Conservation (phyloP, 2,888 invertebrate species). For the Synergus laeviventris region DNA sequence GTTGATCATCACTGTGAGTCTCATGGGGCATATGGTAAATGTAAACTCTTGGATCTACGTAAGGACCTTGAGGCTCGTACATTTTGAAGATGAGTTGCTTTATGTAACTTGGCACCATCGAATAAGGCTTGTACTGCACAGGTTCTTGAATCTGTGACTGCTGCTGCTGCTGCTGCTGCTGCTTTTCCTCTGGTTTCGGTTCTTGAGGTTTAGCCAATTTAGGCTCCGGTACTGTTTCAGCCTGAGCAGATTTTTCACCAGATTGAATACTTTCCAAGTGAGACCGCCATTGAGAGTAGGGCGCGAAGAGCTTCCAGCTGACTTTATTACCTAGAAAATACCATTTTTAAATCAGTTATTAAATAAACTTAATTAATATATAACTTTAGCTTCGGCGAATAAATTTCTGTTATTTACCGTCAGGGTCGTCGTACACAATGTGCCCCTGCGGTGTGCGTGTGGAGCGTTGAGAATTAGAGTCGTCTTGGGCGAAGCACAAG, state of each 20-base stretch:
- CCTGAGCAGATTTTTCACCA: slow-evolving; percentile 50
- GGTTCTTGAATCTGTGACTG: slow-evolving; percentile 42
- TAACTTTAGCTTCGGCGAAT: too few species aligned
- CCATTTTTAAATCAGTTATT: not conserved
- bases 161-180: slow-evolving; percentile 34
- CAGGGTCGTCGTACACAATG: slow-evolving; percentile 65
- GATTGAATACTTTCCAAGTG: slow-evolving; percentile 57
- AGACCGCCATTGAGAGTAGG: slow-evolving; percentile 62
- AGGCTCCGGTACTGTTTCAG: slow-evolving; percentile 44
- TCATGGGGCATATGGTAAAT: slow-evolving; percentile 57
- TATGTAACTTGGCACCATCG: slow-evolving; percentile 63
- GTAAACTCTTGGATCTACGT: slow-evolving; percentile 67
- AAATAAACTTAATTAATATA: too few species aligned
- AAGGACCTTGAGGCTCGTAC: slow-evolving; percentile 64
- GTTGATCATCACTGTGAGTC: not conserved
- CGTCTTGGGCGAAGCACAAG: slow-evolving; percentile 57
- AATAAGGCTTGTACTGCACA: slow-evolving; percentile 64
- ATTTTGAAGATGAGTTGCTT: slow-evolving; percentile 64
- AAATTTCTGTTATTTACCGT: slow-evolving; percentile 56
- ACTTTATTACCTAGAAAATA: slow-evolving; percentile 61
- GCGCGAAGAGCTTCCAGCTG: slow-evolving; percentile 65
- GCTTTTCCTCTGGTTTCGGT: slow-evolving; percentile 17
- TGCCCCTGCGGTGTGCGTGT: slow-evolving; percentile 64
- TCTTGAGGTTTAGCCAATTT: slow-evolving; percentile 44
- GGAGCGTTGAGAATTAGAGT: slow-evolving; percentile 49